Evolutionary conservation across 2,888 invertebrate genomes (phyloP), one percentile per base, ranked within the genome.

Genomic region (Spisula subtruncata): DNA sequence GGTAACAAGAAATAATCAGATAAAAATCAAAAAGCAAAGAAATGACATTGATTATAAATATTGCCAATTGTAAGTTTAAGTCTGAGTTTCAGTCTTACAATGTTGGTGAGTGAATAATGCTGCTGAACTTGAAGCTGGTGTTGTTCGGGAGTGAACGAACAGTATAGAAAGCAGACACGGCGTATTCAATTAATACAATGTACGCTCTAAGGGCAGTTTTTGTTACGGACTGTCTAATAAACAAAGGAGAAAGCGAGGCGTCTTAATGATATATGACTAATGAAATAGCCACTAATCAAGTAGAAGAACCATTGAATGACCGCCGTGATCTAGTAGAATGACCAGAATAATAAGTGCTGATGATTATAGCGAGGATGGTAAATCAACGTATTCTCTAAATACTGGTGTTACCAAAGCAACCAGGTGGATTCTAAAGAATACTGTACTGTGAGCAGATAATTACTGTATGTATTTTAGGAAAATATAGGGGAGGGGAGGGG

Each of bases 121-220:
- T n/a, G n/a, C n/a, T n/a, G n/a, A n/a, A n/a, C n/a, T n/a, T n/a
- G n/a, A n/a, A n/a, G n/a, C n/a, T n/a, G n/a, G n/a, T n/a, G n/a
- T n/a, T 12, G 60, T 66, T 12, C 25, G 60, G 60, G 6, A 66
- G n/a, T 12, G 35, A 75, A 75, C 14, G 75, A 16, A 75, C 75
- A 14, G 14, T 35, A n/a, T n/a, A 18, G 35, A 75, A 8, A n/a
- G 12, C 5, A 5, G 16, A 1, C 75, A 32, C 16, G 35, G 35
- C 8, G 75, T 75, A 35, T 75, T 75, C 75, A 75, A 75, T 75
- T 75, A 75, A 75, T 75, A 18, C 75, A 32, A 75, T 35, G 75
- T 35, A 75, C 35, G 75, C 35, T 18, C 16, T 6, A 16, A 75
- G 75, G 75, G 75, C 75, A 32, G 25, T 32, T 75, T 75, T 75